Evolutionary conservation across 2,113 vertebrate genomes (phyloP).

Genomic region (Ophthalmolycus amberensis): DNA sequence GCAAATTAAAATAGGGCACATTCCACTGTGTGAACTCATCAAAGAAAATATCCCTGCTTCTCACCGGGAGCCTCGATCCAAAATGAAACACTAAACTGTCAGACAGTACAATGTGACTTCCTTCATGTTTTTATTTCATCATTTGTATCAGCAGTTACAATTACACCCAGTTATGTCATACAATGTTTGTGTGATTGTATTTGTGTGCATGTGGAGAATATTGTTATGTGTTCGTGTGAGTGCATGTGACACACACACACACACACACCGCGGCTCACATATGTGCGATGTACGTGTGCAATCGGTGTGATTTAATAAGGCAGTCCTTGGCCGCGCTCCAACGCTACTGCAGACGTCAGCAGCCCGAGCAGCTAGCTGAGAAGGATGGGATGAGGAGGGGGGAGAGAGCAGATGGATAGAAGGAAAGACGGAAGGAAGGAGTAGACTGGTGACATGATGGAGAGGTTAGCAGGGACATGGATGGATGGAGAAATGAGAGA

Average conservation of each 20-base stretch:
- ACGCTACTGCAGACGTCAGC: slow-evolving; percentile 73
- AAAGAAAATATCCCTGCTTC: slow-evolving; percentile 9
- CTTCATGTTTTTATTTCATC: not conserved
- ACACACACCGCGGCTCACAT: slow-evolving; percentile 8
- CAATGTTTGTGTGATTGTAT: not conserved
- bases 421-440: slow-evolving; percentile 45
- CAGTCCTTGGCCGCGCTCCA: slow-evolving; percentile 65
- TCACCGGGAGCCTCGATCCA: slow-evolving; percentile 6
- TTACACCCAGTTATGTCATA: not conserved
- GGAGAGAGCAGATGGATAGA: slow-evolving; percentile 50
- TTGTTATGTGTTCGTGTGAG: not conserved
- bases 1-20: slow-evolving; percentile 10
- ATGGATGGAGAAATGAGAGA: slow-evolving; percentile 39
- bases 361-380: slow-evolving; percentile 53
- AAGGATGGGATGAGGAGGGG: slow-evolving; percentile 19
- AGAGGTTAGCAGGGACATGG: slow-evolving; percentile 42
- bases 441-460: slow-evolving; percentile 52
- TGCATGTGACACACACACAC: not conserved
- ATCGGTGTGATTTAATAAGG: slow-evolving; percentile 75
- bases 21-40: slow-evolving; percentile 18
- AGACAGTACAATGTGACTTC: not conserved
- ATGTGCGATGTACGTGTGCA: slow-evolving; percentile 26
- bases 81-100: not conserved
- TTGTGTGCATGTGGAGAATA: not conserved
- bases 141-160: not conserved